Evolutionary conservation across 2,113 vertebrate genomes (phyloP), one percentile per base, ranked within the genome.

Genomic region (Sula dactylatra): DNA sequence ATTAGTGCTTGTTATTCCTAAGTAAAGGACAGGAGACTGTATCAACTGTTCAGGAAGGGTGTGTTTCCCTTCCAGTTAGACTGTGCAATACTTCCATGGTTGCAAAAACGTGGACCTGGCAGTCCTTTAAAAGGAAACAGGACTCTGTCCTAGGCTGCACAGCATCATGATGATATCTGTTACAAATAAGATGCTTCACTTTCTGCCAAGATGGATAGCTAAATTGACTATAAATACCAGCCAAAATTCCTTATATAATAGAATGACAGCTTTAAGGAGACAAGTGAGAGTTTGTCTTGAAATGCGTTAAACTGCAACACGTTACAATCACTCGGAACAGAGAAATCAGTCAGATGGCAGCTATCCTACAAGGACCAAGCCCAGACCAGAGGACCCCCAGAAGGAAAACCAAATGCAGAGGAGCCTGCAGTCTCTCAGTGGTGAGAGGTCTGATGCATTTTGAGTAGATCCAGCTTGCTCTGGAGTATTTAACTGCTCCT

Each of bases 281-380:
- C 10, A 72, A 83, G 14, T 14, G 66, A 74, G 24, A 88, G 18
- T 67, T 71, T 78, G 49, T 64, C 66, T 76, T 74, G 44, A 87
- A 89, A 50, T 54, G 24, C 40, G 27, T 86, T 92, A 61, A 61
- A 20, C 22, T 69, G 42, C 40, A 82, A 65, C 31, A 85, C 24
- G 81, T 82, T 86, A 47, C 21, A 31, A 9, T 36, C 32, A 11
- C 16, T 66, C 47, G 61, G n/a, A 81, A 62, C 15, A 80, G 42
- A 80, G 24, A 72, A 90, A 87, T 82, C 25, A 31, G 16, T 62
- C 44, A 74, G 54, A 38, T n/a, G 18, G 25, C 61, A 93, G 54
- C 2, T 7, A 47, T 59, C 13, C 32, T 79, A 38, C 0, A 0
- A 85, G 6, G 19, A 65, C 36, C 1, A 2, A 74, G 34, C 34